Conservation (phyloP, 2,888 invertebrate species). For the Cabera pusaria region DNA sequence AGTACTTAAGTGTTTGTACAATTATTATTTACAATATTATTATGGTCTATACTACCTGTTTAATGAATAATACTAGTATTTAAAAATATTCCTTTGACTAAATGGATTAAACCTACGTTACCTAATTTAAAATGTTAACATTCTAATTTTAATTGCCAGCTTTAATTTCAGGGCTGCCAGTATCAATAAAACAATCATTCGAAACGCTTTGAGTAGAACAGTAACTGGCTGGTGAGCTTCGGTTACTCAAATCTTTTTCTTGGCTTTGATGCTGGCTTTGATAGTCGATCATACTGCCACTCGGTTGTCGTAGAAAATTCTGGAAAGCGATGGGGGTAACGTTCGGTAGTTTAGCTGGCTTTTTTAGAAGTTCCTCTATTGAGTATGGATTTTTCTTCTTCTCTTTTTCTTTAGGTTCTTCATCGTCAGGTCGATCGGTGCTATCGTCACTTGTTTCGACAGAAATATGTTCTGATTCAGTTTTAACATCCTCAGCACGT, state of each 20-base stretch:
- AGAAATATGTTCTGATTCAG: conserved; percentile 75
- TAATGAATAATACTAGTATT: no score
- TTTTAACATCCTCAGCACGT: conserved; percentile 70
- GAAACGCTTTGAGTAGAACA: conserved; percentile 72
- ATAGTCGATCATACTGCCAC: conserved; percentile 82
- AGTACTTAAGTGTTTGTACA: no score
- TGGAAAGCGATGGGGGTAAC: conserved; percentile 61
- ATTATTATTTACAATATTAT: no score
- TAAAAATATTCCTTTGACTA: not conserved
- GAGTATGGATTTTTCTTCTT: conserved; percentile 92
- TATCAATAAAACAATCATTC: conserved; percentile 68
- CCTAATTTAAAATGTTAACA: not conserved
- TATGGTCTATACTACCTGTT: no score
- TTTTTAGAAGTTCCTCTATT: conserved; percentile 93
- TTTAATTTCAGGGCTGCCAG: conserved; percentile 66
- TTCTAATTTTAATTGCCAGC: conserved; percentile 63
- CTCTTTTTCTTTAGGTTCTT: conserved; percentile 70
- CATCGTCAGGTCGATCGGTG: conserved; percentile 78
- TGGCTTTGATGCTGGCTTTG: conserved; percentile 60
- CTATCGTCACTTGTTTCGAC: conserved; percentile 85
- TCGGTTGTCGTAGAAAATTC: conserved; percentile 82
- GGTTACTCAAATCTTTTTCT: conserved; percentile 60
- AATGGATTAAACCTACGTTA: not conserved
- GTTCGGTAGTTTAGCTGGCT: conserved; percentile 86
- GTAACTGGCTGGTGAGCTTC: conserved; percentile 75